phyloP scores from a whole-genome alignment of 30 jellyfish, hydroid and myxozoan species.

The Turritopsis dohrnii region DNA sequence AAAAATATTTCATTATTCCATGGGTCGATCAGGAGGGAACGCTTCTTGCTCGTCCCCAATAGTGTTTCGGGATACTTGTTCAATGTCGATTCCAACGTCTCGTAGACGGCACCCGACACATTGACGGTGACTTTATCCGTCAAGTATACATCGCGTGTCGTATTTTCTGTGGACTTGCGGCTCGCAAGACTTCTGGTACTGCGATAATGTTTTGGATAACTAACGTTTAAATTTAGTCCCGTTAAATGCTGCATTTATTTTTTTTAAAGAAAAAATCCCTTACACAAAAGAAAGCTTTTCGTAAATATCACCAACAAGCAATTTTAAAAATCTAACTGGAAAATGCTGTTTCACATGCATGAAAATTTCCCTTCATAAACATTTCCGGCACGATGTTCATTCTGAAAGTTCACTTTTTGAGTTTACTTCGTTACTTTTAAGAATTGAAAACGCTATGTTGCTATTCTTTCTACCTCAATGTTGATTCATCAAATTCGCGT shows the following conservation, averaged over 20 bases:
- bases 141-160: background rate
- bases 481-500: background rate
- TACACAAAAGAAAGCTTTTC: background rate
- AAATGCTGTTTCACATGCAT: background rate
- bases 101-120: conserved; percentile 24
- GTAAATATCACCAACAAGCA: background rate
- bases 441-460: background rate
- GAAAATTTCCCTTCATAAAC: background rate
- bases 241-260: conserved; percentile 11
- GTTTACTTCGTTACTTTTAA: background rate
- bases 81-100: conserved; percentile 31
- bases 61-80: conserved; percentile 31
- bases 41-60: conserved; percentile 16
- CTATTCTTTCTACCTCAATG: background rate
- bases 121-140: conserved; percentile 13
- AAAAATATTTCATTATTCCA: background rate
- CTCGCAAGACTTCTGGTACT: conserved; percentile 2
- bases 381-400: background rate
- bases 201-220: conserved; percentile 7
- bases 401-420: background rate
- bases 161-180: background rate
- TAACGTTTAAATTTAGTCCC: background rate
- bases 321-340: background rate
- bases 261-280: too few relatives aligned
- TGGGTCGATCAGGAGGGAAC: background rate